These are phyloP conservation scores for Elgonia sp. DNA, from an alignment of 2,888 invertebrate species.

Conservation along the genomic window DNA sequence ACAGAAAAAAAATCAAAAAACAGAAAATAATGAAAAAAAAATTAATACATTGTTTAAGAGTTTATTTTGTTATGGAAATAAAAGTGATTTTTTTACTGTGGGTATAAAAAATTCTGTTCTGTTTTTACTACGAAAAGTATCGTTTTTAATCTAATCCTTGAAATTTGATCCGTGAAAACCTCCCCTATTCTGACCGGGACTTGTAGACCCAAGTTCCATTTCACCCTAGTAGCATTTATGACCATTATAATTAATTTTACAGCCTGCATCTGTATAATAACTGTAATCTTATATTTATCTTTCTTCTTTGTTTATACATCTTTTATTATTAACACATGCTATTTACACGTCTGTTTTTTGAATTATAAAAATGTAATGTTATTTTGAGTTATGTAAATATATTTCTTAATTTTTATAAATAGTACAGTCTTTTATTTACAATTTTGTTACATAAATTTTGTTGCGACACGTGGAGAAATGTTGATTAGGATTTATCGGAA, in stretches of 20 bases:
- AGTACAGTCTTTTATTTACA: too few relatives aligned
- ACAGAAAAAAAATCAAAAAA: too few relatives aligned
- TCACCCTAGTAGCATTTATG: slow-evolving; percentile 45
- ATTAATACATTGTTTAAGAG: too few relatives aligned
- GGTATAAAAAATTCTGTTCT: slow-evolving; percentile 12
- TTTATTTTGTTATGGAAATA: too few relatives aligned
- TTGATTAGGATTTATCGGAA: too few relatives aligned
- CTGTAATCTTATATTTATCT: slow-evolving; percentile 33
- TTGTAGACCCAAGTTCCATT: neutral
- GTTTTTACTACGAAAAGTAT: slow-evolving; percentile 1
- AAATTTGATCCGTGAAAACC: slow-evolving; percentile 40
- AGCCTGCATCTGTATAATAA: slow-evolving; percentile 38
- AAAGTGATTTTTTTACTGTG: neutral
- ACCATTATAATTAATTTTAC: slow-evolving; percentile 48
- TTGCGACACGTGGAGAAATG: too few relatives aligned
- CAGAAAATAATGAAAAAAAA: too few relatives aligned
- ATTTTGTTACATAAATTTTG: too few relatives aligned
- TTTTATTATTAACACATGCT: neutral
- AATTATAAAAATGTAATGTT: too few relatives aligned
- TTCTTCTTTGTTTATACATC: slow-evolving; percentile 7
- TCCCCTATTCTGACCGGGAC: slow-evolving; percentile 21
- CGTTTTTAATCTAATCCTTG: slow-evolving; percentile 34
- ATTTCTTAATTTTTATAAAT: too few relatives aligned
- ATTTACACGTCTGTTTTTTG: too few relatives aligned
- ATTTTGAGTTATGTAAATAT: too few relatives aligned